A percentile compares a stretch with the other conserved stretches of the same genome.
Evolutionary conservation across 1,140 invertebrate species (phyloP).

Genomic region (Batillaria attramentaria): DNA sequence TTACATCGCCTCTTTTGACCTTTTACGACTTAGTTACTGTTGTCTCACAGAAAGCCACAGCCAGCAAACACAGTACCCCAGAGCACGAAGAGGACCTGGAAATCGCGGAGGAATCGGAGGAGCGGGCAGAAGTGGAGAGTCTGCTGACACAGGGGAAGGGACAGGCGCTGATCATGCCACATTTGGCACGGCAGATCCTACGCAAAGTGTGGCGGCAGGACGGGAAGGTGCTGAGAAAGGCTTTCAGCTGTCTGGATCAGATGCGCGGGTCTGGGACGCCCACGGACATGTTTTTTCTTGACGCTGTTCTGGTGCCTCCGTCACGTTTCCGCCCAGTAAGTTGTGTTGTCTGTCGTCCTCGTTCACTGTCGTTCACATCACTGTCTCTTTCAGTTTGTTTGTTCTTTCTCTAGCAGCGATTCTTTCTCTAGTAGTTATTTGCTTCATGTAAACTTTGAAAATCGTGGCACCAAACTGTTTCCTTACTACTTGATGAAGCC

Average conservation of each 20-base stretch:
- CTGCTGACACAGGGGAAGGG: constrained; percentile 29
- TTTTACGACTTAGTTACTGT: no score
- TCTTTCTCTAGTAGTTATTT: not conserved
- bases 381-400: not conserved
- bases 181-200: constrained; percentile 78
- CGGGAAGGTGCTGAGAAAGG: constrained; percentile 78
- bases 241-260: constrained; percentile 82
- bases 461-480: no score
- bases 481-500: no score
- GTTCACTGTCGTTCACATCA: not conserved
- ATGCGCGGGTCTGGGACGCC: constrained; percentile 76
- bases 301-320: constrained; percentile 88
- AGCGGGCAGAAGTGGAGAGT: constrained; percentile 51
- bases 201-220: constrained; percentile 85
- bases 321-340: constrained; percentile 86
- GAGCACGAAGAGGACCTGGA: not conserved
- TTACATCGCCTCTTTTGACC: no score
- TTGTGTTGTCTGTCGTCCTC: not conserved
- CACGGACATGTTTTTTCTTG: constrained; percentile 92
- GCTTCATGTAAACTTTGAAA: not conserved
- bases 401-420: not conserved
- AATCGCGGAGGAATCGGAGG: constrained; percentile 9
- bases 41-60: not conserved
- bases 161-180: constrained; percentile 64
- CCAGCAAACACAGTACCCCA: not conserved